Conservation (phyloP, 2,113 vertebrate genomes). For the Nannospalax galili region DNA sequence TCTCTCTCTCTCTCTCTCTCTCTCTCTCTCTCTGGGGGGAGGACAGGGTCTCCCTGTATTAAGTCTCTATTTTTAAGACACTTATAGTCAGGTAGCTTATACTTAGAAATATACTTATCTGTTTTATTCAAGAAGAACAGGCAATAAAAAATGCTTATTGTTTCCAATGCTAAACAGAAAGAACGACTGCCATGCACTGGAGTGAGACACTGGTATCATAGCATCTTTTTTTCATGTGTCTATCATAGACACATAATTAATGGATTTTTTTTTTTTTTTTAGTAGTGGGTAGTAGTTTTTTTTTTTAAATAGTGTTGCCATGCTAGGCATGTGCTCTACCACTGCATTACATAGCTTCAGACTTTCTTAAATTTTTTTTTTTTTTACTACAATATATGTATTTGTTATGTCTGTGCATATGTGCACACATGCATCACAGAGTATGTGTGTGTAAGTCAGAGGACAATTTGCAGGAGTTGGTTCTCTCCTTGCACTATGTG, state of each 20-base stretch:
- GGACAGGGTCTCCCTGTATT: too few relatives aligned
- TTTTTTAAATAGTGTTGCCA: too few relatives aligned
- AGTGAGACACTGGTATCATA: not conserved
- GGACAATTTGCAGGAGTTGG: too few relatives aligned
- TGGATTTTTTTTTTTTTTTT: not conserved
- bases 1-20: too few relatives aligned
- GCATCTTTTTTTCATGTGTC: not conserved
- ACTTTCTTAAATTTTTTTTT: too few relatives aligned
- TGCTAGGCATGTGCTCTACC: not conserved
- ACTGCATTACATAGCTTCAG: not conserved
- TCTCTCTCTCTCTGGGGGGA: too few relatives aligned
- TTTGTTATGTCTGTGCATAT: too few relatives aligned
- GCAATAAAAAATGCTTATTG: not conserved
- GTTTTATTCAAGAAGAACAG: not conserved
- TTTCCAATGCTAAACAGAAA: constrained; percentile 27
- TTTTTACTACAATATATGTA: too few relatives aligned
- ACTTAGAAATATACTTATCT: constrained; percentile 3
- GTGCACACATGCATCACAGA: too few relatives aligned
- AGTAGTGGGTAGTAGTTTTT: too few relatives aligned
- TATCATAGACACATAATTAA: constrained; percentile 5
- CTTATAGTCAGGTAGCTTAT: constrained; percentile 47
- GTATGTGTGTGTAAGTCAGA: too few relatives aligned
- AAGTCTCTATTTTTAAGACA: constrained; percentile 52
- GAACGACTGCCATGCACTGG: not conserved
- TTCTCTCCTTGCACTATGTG: too few relatives aligned